phyloP scores from a whole-genome alignment of 2,888 invertebrate genomes.

The Acrobasis consociella region DNA sequence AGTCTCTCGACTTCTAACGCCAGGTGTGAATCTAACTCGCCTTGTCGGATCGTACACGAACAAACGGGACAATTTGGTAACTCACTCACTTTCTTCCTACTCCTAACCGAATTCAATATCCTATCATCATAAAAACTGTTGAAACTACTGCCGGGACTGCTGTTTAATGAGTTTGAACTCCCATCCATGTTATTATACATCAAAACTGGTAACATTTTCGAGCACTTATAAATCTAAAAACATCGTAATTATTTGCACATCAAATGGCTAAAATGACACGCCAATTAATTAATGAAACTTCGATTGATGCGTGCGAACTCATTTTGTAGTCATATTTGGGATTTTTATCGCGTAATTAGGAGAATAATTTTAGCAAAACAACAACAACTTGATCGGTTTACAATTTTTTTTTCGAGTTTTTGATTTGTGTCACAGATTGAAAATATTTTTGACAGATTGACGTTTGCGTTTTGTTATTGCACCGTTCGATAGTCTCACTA shows the following conservation, averaged over 20 bases:
- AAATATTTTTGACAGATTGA: slow-evolving; percentile 12
- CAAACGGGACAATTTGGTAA: slow-evolving; percentile 94
- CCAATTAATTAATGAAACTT: slow-evolving; percentile 51
- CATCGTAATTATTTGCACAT: slow-evolving; percentile 57
- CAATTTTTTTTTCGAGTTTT: slow-evolving; percentile 38
- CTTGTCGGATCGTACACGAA: slow-evolving; percentile 90
- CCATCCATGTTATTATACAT: slow-evolving; percentile 77
- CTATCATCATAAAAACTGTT: slow-evolving; percentile 64
- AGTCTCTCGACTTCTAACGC: slow-evolving; percentile 86
- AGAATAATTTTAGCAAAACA: slow-evolving; percentile 53
- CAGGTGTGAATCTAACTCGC: slow-evolving; percentile 93
- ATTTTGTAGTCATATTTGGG: slow-evolving; percentile 55
- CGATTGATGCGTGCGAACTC: slow-evolving; percentile 49
- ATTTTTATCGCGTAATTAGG: slow-evolving; percentile 40
- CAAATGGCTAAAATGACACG: slow-evolving; percentile 45
- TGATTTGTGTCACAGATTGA: slow-evolving; percentile 6
- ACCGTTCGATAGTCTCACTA: neutral
- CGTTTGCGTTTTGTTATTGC: slow-evolving; percentile 3
- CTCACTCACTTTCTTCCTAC: slow-evolving; percentile 84
- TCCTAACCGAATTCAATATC: slow-evolving; percentile 77
- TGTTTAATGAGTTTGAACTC: slow-evolving; percentile 58
- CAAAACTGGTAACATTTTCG: slow-evolving; percentile 72
- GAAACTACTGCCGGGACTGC: slow-evolving; percentile 51
- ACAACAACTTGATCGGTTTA: slow-evolving; percentile 51
- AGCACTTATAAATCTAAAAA: slow-evolving; percentile 62